These are phyloP conservation scores for Syrrhaptes paradoxus DNA, from an alignment of 2,113 vertebrate species.

Conservation along the genomic window DNA sequence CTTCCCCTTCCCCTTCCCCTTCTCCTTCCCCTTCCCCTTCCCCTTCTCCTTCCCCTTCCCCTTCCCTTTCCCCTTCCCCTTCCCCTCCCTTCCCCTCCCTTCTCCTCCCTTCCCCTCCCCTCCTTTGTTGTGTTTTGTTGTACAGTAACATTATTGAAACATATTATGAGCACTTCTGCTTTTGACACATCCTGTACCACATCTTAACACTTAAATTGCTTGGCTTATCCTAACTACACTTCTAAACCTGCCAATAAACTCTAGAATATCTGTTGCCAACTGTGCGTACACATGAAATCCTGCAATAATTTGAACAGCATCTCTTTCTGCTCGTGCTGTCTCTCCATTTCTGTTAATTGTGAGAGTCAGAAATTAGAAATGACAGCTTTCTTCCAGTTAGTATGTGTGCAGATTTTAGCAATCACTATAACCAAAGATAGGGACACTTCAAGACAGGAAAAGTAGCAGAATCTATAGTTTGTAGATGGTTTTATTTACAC, in stretches of 20 bases:
- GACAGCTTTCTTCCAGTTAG: slow-evolving; percentile 5
- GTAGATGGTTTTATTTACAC: slow-evolving; percentile 53
- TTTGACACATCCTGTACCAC: neutral
- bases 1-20: neutral
- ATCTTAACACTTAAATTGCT: neutral
- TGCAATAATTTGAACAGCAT: neutral
- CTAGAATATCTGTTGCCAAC: neutral
- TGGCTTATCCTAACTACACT: neutral
- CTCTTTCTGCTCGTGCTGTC: neutral
- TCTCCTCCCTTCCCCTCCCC: too few relatives aligned
- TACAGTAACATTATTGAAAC: neutral
- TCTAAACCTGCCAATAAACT: neutral
- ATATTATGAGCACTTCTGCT: neutral
- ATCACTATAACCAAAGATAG: slow-evolving; percentile 48
- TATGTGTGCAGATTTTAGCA: slow-evolving; percentile 33
- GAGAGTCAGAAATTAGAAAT: neutral
- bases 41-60: neutral
- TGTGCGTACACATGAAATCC: neutral
- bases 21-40: neutral
- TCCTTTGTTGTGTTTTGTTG: neutral
- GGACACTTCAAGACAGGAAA: slow-evolving; percentile 39
- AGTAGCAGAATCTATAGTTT: slow-evolving; percentile 31
- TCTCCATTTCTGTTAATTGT: slow-evolving; percentile 11
- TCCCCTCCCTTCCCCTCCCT: neutral
- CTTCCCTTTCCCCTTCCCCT: neutral